Evolutionary conservation across 2,888 invertebrate species (phyloP).

Genomic region (Biston stratarius): DNA sequence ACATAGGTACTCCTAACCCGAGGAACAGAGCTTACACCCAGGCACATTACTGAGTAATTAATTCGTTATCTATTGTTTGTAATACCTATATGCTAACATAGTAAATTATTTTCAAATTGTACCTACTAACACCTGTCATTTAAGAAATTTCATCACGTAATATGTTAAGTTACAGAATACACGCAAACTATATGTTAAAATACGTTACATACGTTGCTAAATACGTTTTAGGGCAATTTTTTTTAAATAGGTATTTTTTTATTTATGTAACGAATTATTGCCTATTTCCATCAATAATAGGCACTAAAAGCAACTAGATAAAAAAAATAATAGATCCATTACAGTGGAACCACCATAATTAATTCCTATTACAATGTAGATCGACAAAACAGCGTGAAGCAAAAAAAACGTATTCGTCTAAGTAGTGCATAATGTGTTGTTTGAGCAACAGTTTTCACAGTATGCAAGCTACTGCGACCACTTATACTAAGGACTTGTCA

Average conservation of each 20-base stretch:
- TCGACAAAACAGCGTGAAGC: constrained; percentile 32
- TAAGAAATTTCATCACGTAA: too few species aligned
- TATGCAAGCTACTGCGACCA: not conserved
- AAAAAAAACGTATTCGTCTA: constrained; percentile 14
- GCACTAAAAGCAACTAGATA: constrained; percentile 6
- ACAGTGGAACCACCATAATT: constrained; percentile 19
- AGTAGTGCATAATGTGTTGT: constrained; percentile 19
- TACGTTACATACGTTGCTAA: too few species aligned
- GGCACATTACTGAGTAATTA: too few species aligned
- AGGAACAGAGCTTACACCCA: too few species aligned
- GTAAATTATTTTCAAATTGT: too few species aligned
- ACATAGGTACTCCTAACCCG: too few species aligned
- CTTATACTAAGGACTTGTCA: constrained; percentile 15
- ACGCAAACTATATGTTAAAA: too few species aligned
- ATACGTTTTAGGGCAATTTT: too few species aligned
- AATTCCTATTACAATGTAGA: constrained; percentile 32
- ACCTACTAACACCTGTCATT: too few species aligned
- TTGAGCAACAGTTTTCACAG: constrained; percentile 36
- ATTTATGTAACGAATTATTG: not conserved
- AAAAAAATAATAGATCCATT: constrained; percentile 24
- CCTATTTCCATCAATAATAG: not conserved
- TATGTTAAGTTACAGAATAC: too few species aligned
- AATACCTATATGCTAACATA: too few species aligned
- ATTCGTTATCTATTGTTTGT: too few species aligned
- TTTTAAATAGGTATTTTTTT: not conserved